Conservation (phyloP, 2,888 invertebrate genomes). For the Amphipoea oculea region DNA sequence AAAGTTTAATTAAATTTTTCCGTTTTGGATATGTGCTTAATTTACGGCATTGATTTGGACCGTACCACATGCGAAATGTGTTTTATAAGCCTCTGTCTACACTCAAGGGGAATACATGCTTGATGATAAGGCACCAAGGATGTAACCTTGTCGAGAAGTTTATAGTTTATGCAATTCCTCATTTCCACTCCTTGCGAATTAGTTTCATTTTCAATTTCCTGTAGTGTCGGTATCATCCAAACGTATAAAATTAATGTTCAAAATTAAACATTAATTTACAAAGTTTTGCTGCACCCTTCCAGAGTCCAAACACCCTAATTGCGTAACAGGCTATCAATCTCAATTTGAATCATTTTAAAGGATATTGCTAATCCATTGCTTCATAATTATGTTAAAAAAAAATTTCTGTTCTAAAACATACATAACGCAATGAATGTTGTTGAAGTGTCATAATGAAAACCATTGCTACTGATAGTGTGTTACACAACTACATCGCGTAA, state of each 20-base stretch:
- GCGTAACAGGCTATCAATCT: background rate
- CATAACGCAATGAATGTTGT: background rate
- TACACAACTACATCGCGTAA: background rate
- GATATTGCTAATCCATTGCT: background rate
- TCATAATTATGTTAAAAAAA: background rate
- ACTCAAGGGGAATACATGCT: too few species aligned
- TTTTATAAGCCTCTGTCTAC: too few species aligned
- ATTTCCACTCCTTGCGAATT: background rate
- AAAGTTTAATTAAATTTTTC: background rate
- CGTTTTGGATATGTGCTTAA: background rate
- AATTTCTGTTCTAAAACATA: background rate
- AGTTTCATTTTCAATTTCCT: slow-evolving; percentile 1
- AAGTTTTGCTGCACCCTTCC: background rate
- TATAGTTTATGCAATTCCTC: background rate
- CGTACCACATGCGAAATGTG: background rate
- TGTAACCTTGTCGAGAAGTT: background rate
- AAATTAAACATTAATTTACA: background rate
- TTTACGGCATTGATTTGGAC: background rate
- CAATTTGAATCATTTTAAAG: background rate
- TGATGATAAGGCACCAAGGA: background rate
- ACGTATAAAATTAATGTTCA: too few species aligned
- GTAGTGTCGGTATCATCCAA: background rate
- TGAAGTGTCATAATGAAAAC: background rate
- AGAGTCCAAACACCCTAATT: background rate
- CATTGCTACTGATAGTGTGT: background rate